Evolutionary conservation across 2,113 vertebrate genomes (phyloP), one percentile per base, ranked within the genome.

Genomic region (Melierax canorus): DNA sequence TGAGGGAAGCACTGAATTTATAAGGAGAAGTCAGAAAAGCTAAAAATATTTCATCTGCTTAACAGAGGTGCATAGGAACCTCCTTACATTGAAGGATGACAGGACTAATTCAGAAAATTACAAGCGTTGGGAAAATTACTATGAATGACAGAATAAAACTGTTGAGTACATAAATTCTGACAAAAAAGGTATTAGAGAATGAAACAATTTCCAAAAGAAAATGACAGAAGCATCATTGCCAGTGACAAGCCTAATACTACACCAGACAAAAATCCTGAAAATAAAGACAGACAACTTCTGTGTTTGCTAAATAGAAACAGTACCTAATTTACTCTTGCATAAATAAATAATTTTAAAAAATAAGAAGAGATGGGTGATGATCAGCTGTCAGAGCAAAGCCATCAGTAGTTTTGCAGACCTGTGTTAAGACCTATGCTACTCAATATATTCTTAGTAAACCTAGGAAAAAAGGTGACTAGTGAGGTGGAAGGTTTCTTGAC

Each of bases 71-170:
- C 14, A 34, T 5, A 73, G 30, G 23, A 90, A 80, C 9, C 16
- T 88, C 9, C 3, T 86, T 48, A 90, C 6, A 38, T 0, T 60
- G 26, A 89, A 45, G 56, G 23, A 80, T 30, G 56, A 80, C 32
- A 84, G 38, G 14, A 63, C 34, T 94, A 91, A 87, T 74, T 89
- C 60, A 91, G 68, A 38, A 94, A 88, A 91, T 91, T 86, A 83
- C n/a, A 50, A 36, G 22, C 12, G 34, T 3, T 86, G 21, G 13
- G 34, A 10, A 91, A 77, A 77, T 87, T 71, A 79, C n/a, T 45
- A 91, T 53, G 66, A 88, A 77, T 22, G 50, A 81, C 32, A n/a
- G 46, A 91, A 82, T 62, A 39, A 85, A 92, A 88, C 24, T 50
- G 48, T 39, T 34, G 8, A 82, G 34, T 29, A 85, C 16, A 23